phyloP scores from a whole-genome alignment of 2,113 vertebrate species.

The Cynopterus brachyotis region DNA sequence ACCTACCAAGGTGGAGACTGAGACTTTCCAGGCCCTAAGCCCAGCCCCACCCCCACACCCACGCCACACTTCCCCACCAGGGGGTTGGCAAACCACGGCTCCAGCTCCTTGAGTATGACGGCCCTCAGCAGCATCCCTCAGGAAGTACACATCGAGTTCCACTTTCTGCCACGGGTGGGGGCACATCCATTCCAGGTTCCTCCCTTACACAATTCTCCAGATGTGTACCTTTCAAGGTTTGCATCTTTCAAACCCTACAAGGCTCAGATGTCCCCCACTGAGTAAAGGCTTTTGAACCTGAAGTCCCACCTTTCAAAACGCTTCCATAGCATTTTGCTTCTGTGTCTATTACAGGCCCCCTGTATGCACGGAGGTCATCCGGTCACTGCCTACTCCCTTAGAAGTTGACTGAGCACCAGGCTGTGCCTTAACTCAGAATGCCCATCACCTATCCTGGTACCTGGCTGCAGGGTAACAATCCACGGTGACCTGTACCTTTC shows the following conservation, averaged over 20 bases:
- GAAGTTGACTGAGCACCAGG: neutral
- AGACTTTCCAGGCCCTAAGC: neutral
- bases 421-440: neutral
- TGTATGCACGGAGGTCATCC: fast-evolving
- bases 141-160: neutral
- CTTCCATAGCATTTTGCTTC: fast-evolving
- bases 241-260: neutral
- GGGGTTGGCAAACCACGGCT: fast-evolving
- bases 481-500: neutral
- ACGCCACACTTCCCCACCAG: neutral
- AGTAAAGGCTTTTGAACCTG: neutral
- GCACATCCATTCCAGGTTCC: neutral
- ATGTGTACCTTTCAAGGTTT: fast-evolving
- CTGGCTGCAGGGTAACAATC: neutral
- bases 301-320: neutral
- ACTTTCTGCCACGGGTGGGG: neutral
- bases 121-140: neutral
- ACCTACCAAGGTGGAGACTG: neutral
- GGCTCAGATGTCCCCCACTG: neutral
- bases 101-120: neutral
- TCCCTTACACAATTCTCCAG: neutral
- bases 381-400: neutral
- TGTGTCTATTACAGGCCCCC: neutral
- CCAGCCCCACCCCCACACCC: too few species aligned
- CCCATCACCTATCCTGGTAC: neutral